Percentiles rank a stretch among this genome's conserved stretches.
Evolutionary conservation across 2,113 vertebrate genomes (phyloP).

Genomic region (Pteropus alecto): DNA sequence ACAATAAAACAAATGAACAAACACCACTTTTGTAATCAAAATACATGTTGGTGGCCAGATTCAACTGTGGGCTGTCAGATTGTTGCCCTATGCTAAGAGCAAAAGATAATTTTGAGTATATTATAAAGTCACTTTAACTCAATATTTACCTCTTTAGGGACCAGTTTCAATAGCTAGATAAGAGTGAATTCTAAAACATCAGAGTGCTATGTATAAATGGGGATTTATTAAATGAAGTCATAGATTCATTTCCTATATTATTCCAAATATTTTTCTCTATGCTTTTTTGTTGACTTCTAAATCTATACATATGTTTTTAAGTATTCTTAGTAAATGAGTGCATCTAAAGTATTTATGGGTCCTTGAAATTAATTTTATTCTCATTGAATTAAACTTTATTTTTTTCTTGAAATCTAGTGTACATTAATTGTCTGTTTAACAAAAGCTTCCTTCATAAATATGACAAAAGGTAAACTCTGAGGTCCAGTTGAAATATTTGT

Average conservation of each 20-base stretch:
- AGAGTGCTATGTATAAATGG: background rate
- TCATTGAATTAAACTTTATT: background rate
- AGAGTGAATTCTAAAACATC: background rate
- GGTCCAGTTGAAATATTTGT: background rate
- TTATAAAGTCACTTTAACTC: background rate
- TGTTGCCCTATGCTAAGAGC: background rate
- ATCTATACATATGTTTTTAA: background rate
- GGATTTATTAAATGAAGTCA: background rate
- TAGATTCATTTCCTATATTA: background rate
- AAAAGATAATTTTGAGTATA: background rate
- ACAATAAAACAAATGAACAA: background rate
- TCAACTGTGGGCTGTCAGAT: background rate
- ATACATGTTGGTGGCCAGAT: background rate
- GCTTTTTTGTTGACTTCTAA: background rate
- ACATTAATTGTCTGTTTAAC: background rate
- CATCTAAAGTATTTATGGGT: background rate
- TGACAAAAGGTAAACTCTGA: background rate
- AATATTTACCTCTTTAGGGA: background rate
- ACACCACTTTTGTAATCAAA: background rate
- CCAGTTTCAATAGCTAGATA: background rate
- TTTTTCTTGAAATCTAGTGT: background rate
- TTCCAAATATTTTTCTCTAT: background rate
- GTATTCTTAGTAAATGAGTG: background rate
- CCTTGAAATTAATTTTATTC: background rate
- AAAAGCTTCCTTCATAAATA: background rate